phyloP scores from a whole-genome alignment of 2,888 invertebrate genomes.

The Phortica okadai region DNA sequence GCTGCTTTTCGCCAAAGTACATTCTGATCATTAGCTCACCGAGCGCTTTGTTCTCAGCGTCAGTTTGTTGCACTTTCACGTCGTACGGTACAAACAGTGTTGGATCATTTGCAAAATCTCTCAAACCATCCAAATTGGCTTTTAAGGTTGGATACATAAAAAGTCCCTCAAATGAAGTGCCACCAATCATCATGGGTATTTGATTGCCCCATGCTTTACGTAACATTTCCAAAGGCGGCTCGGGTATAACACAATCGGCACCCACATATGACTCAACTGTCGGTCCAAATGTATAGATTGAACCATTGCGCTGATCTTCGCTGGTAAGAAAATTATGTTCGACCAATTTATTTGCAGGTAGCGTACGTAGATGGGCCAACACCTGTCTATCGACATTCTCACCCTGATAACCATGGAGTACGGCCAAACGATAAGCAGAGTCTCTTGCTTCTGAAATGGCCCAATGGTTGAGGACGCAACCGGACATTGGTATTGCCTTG shows the following conservation, averaged over 20 bases:
- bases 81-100: slow-evolving; percentile 5
- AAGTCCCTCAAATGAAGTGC: slow-evolving; percentile 71
- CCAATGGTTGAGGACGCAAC: slow-evolving; percentile 68
- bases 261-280: slow-evolving; percentile 69
- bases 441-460: slow-evolving; percentile 44
- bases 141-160: slow-evolving; percentile 64
- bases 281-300: slow-evolving; percentile 68
- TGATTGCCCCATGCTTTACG: slow-evolving; percentile 69
- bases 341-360: slow-evolving; percentile 64
- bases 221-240: slow-evolving; percentile 65
- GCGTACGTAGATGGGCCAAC: slow-evolving; percentile 69
- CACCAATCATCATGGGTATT: slow-evolving; percentile 58
- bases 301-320: slow-evolving; percentile 62
- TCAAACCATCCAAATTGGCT: slow-evolving; percentile 51
- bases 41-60: neutral
- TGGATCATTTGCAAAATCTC: slow-evolving; percentile 48
- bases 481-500: slow-evolving; percentile 72
- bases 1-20: slow-evolving; percentile 40
- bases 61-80: slow-evolving; percentile 1
- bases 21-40: slow-evolving; percentile 1
- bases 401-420: slow-evolving; percentile 69
- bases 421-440: slow-evolving; percentile 70
- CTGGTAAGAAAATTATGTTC: slow-evolving; percentile 62
- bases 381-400: slow-evolving; percentile 72
- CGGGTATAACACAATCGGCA: slow-evolving; percentile 66